phyloP scores from a whole-genome alignment of 2,113 vertebrate genomes.

The Ophthalmotilapia sp. region DNA sequence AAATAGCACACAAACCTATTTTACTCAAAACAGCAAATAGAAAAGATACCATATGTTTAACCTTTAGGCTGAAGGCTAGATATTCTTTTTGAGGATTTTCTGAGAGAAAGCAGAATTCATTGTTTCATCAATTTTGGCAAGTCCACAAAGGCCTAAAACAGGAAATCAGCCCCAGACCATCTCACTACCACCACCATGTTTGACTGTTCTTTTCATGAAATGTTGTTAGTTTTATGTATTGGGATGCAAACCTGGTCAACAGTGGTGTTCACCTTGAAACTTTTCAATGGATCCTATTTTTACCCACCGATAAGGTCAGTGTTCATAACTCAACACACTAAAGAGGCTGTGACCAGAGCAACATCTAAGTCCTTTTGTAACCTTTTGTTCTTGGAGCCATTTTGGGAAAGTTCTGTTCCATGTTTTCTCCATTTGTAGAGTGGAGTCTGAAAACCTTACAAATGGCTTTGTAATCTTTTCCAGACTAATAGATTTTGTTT shows the following conservation, averaged over 20 bases:
- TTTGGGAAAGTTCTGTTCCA: not conserved
- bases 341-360: not conserved
- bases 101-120: not conserved
- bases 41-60: not conserved
- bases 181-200: not conserved
- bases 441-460: not conserved
- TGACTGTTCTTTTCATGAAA: not conserved
- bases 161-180: not conserved
- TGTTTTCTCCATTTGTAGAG: not conserved
- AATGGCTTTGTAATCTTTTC: not conserved
- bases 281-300: not conserved
- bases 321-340: not conserved
- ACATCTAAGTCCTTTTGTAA: not conserved
- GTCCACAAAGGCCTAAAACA: not conserved
- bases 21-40: not conserved
- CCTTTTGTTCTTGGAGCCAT: not conserved
- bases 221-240: not conserved
- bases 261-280: not conserved
- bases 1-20: not conserved
- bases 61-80: not conserved
- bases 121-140: not conserved
- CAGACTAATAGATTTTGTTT: not conserved
- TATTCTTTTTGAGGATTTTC: not conserved
- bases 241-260: not conserved
- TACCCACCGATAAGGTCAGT: not conserved